Base-by-base conservation (phyloP, 2,113 vertebrate genomes). In the Oreochromis aureus region DNA sequence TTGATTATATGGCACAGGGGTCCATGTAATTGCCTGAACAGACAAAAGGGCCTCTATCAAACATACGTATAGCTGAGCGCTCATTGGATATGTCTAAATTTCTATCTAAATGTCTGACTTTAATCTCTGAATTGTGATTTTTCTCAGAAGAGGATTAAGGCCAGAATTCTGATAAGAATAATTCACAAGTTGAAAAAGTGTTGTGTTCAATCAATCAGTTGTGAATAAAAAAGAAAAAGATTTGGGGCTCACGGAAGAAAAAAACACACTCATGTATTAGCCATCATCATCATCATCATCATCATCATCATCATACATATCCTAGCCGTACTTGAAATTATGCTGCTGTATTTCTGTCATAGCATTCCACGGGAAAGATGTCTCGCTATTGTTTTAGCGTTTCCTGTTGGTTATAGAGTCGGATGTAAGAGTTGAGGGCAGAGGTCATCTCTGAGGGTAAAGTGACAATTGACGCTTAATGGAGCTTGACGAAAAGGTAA, bases 401-500 rank as follows among this genome's bases (percentile, higher is more conserved):
- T 78, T 78, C 73, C 16, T 83, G 12, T 83, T 81, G 46, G 36
- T 30, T 48, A 55, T 32, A 80, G 71, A 63, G 54, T 36, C 2
- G 6, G 56, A 41, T 76, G 54, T 73, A 79, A 61, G 59, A 16
- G 81, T 4, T n/a, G 82, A 86, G 78, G 87, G 90, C 86, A 91
- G 59, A 39, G 89, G 92, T 93, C 88, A 53, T 34, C 46, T 88
- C 88, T 76, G 71, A 87, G 76, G 82, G 46, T 84, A 56, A 85
- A 69, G 83, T 63, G 66, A 84, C 80, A 71, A 87, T 63, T 85
- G 78, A 90, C 32, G 61, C 82, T 92, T 91, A 89, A 93, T 91
- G 89, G 83, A 84, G 87, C 87, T 73, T 88, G 73, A 93, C 83
- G 7, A 85, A 84, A 76, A 44, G 83, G 78, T 87, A 85, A 89